Conservation (phyloP, 2,797 vertebrate species). For the Taenioides sp. region DNA sequence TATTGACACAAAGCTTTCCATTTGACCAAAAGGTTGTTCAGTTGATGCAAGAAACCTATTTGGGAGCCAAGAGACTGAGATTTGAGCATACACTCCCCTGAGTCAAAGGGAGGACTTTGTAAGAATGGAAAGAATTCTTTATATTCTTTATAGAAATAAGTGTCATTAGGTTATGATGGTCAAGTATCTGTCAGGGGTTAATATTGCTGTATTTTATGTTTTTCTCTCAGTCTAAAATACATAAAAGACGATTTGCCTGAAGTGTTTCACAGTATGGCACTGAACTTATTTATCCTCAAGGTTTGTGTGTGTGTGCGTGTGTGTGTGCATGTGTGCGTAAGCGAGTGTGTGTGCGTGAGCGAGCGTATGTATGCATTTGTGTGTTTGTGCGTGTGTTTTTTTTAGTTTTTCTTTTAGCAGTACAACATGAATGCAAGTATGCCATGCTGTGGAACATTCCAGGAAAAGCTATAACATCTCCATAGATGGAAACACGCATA, state of each 20-base stretch:
- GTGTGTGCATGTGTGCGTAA: too few relatives aligned
- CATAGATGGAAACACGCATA: background rate
- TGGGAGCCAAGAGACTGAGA: background rate
- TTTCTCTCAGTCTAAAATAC: background rate
- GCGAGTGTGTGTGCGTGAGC: too few relatives aligned
- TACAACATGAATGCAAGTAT: background rate
- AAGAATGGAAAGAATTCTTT: background rate
- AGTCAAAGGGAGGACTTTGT: background rate
- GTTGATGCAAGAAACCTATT: slow-evolving; percentile 1
- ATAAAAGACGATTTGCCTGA: too few relatives aligned
- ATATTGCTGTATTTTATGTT: background rate
- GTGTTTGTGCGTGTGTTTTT: too few relatives aligned
- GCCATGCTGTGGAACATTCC: background rate
- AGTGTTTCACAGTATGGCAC: too few relatives aligned
- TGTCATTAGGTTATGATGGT: too few relatives aligned
- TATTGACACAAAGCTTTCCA: background rate
- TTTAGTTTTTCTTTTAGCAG: too few relatives aligned
- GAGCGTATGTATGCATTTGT: too few relatives aligned
- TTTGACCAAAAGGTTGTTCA: background rate
- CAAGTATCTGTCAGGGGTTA: too few relatives aligned
- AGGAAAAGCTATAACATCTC: background rate
- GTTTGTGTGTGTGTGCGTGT: too few relatives aligned
- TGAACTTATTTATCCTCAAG: too few relatives aligned
- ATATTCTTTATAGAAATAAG: background rate
- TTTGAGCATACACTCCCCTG: background rate